A percentile compares a stretch with the other conserved stretches of the same genome.
These are phyloP conservation scores for Plebejus argus DNA, from an alignment of 2,888 invertebrate genomes.

Conservation along the genomic window DNA sequence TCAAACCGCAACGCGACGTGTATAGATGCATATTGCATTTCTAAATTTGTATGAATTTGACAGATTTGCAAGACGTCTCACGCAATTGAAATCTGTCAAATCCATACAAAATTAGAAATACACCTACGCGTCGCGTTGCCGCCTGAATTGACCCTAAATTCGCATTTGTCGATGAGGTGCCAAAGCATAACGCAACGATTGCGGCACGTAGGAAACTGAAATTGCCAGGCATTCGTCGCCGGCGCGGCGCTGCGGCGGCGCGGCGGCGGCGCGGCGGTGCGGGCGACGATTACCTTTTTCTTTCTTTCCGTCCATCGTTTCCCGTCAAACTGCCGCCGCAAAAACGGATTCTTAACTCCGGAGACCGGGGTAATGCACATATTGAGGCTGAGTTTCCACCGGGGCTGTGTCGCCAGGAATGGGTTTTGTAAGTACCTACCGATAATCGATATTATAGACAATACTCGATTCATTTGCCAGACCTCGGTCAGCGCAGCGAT, in stretches of 20 bases:
- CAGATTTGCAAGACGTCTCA: no score
- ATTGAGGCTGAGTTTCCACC: neutral
- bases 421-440: no score
- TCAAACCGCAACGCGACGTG: no score
- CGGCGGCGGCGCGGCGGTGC: neutral
- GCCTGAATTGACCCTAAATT: no score
- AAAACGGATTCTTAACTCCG: slow-evolving; percentile 43
- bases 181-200: slow-evolving; percentile 10
- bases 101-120: no score
- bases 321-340: slow-evolving; percentile 45
- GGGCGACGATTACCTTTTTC: slow-evolving; percentile 43
- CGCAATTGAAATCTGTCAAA: no score
- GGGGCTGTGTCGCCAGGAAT: neutral
- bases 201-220: slow-evolving; percentile 40
- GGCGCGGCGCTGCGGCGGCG: slow-evolving; percentile 35
- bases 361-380: slow-evolving; percentile 34
- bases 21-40: no score
- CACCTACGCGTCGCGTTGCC: no score
- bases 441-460: no score
- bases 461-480: no score
- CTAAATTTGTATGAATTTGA: no score
- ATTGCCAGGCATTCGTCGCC: slow-evolving; percentile 42
- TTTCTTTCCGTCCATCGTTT: slow-evolving; percentile 44
- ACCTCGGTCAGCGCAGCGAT: no score
- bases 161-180: neutral